phyloP scores from a whole-genome alignment of 2,888 invertebrate genomes.

The Ochropacha duplaris region DNA sequence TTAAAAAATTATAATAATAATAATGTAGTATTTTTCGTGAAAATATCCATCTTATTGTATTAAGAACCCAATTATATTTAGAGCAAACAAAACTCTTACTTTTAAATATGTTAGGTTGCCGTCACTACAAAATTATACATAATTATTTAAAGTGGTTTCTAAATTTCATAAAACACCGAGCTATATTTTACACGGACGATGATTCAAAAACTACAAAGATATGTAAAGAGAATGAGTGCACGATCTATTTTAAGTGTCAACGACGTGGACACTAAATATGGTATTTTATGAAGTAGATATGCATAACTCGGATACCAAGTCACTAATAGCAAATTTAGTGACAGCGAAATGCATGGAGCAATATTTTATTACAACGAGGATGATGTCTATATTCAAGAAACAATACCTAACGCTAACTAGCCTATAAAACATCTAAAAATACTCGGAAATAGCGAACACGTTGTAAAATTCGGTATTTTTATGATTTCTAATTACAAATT shows the following conservation, averaged over 20 bases:
- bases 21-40: too few species aligned
- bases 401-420: too few species aligned
- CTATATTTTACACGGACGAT: not conserved
- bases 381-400: too few species aligned
- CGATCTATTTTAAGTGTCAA: not conserved
- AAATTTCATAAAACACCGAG: not conserved
- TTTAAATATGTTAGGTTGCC: not conserved
- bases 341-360: too few species aligned
- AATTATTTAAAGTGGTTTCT: not conserved
- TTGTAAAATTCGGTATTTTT: too few species aligned
- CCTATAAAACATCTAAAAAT: too few species aligned
- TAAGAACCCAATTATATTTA: too few species aligned
- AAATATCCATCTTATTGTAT: too few species aligned
- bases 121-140: not conserved
- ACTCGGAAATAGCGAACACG: too few species aligned
- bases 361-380: not conserved
- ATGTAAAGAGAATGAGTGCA: not conserved
- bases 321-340: not conserved
- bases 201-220: not conserved
- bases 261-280: not conserved
- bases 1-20: too few species aligned
- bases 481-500: too few species aligned
- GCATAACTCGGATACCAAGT: not conserved
- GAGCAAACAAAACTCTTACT: too few species aligned
- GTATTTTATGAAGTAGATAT: not conserved